Evolutionary conservation across 2,797 vertebrate species (phyloP).

Genomic region (Microhierax caerulescens): DNA sequence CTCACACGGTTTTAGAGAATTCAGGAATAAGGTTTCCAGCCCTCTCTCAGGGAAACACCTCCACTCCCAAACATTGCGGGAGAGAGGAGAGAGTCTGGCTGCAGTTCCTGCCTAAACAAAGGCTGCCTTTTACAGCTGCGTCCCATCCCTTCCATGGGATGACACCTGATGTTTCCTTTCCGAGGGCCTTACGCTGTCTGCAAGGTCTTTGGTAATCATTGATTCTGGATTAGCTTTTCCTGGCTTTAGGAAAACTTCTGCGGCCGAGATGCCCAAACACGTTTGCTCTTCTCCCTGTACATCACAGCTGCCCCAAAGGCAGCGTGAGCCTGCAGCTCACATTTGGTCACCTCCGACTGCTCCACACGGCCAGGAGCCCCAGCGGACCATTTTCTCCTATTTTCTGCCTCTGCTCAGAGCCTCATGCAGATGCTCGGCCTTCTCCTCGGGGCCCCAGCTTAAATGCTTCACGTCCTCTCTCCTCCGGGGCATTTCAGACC

Average conservation of each 20-base stretch:
- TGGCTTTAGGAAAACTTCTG: neutral
- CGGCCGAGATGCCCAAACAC: neutral
- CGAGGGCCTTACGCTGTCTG: fast-evolving
- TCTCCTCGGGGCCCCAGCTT: fast-evolving
- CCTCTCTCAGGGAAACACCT: neutral
- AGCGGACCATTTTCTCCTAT: fast-evolving
- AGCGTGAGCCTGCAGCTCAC: fast-evolving
- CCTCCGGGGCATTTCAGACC: neutral
- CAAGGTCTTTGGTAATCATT: fast-evolving
- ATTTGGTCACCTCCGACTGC: fast-evolving
- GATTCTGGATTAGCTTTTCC: neutral
- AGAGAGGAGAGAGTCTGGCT: neutral
- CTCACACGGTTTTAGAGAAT: neutral
- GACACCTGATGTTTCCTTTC: neutral
- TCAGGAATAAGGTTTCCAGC: neutral
- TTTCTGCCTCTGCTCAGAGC: neutral
- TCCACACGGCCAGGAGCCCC: neutral
- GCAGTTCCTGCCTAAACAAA: neutral
- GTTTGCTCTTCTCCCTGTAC: neutral
- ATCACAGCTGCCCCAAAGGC: neutral
- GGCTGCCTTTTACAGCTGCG: neutral
- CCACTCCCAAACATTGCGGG: neutral
- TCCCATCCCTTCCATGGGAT: neutral
- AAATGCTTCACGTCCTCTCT: neutral
- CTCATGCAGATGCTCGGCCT: neutral